Evolutionary conservation across 2,888 invertebrate genomes (phyloP).

Genomic region (Onthophagus sagittarius): DNA sequence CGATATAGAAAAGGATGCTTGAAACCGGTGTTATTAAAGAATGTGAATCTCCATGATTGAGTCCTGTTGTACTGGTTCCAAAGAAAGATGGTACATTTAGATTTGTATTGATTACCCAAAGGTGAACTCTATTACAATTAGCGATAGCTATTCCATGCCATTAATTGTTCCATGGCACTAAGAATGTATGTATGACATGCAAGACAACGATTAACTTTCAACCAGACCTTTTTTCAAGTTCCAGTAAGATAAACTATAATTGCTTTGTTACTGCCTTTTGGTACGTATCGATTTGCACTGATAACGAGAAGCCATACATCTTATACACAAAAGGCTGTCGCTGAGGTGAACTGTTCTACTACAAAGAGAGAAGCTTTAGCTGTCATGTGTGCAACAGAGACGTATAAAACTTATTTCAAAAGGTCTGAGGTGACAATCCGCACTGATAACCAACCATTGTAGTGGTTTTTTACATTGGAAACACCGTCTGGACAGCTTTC

Average conservation of each 20-base stretch:
- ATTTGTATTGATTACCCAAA: no score
- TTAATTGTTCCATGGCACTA: slow-evolving; percentile 38
- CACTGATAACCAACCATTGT: slow-evolving; percentile 48
- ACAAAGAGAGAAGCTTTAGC: no score
- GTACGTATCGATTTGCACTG: slow-evolving; percentile 27
- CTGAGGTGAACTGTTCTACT: no score
- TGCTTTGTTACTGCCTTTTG: no score
- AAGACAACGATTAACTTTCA: no score
- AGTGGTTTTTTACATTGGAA: no score
- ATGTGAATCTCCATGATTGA: slow-evolving; percentile 41
- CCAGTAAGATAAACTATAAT: slow-evolving; percentile 22
- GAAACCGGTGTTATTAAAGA: slow-evolving; percentile 37
- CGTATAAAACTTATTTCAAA: slow-evolving; percentile 44
- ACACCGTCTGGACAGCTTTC: no score
- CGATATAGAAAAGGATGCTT: slow-evolving; percentile 37
- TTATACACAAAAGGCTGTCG: no score
- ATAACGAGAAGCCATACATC: slow-evolving; percentile 29
- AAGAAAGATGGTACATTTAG: slow-evolving; percentile 37
- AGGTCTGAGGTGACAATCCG: slow-evolving; percentile 37
- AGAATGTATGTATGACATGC: slow-evolving; percentile 28
- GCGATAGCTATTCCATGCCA: slow-evolving; percentile 28
- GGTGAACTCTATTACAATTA: slow-evolving; percentile 28
- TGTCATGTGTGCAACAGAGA: slow-evolving; percentile 35
- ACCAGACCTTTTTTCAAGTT: slow-evolving; percentile 44
- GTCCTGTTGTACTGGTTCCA: slow-evolving; percentile 39